Evolutionary conservation across 2,113 vertebrate genomes (phyloP), one percentile per base, ranked within the genome.

Genomic region (Canis aureus): DNA sequence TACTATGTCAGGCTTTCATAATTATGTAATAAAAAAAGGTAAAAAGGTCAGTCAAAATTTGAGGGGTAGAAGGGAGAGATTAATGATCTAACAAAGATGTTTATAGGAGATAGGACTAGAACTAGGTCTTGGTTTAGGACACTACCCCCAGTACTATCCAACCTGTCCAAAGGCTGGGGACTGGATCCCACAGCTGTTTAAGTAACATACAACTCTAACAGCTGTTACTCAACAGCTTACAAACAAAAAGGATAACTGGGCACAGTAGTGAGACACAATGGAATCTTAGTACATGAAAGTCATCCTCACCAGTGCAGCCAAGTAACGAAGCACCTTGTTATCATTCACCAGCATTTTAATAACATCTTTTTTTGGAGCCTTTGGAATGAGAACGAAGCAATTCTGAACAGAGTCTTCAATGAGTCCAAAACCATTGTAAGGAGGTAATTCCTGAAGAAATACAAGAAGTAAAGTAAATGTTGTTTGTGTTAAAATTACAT

Each of bases 361-460:
- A 32, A 99, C 0, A 4, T 99, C 98, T 97, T 99, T 99, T 97
- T 97, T 98, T 7, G 99, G 99, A 32, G 99, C 98, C 93, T 99
- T 98, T 38, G 99, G 99, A 95, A 99, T 76, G 74, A 99, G 98
- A 92, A 98, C 98, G 57, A 99, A 99, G 97, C 99, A 99, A 87
- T 99, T 99, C 98, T 99, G 99, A 80, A 99, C 98, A 22, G 99
- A 99, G 96, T 99, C 99, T 95, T 99, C 99, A 29, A 99, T 93
- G 5, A 99, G 97, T 10, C 99, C 99, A 79, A 99, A 99, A 38
- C 99, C 99, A 49, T 99, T 99, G 93, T 99, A 99, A 3, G 99
- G 99, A 92, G 99, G 99, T 96, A 99, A 97, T 69, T 98, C 98
- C 99, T 99, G 97, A 87, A 96, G 87, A 97, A 98, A 97, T 92